A percentile compares a stretch with the other conserved stretches of the same genome.
Conservation (phyloP, 2,888 invertebrate genomes). For the Drosophila greeni region DNA sequence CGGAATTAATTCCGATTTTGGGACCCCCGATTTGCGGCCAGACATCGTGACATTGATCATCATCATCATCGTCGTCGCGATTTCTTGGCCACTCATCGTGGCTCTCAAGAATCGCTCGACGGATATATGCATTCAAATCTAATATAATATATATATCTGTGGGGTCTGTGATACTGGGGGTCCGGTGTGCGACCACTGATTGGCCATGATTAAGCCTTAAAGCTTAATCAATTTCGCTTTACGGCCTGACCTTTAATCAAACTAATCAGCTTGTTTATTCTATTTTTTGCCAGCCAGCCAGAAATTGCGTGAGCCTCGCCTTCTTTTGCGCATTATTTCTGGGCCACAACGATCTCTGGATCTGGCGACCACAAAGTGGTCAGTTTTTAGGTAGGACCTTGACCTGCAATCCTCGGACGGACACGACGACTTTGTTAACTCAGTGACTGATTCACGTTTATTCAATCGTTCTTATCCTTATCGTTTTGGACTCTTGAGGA, state of each 20-base stretch:
- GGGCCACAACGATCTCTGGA: neutral
- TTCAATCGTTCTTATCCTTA: slow-evolving; percentile 5
- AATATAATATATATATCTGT: neutral
- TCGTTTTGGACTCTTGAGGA: neutral
- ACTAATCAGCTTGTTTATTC: slow-evolving; percentile 47
- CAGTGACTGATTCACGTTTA: slow-evolving; percentile 9
- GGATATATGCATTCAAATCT: slow-evolving; percentile 5
- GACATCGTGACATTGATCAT: slow-evolving; percentile 23
- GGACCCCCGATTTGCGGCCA: slow-evolving; percentile 13
- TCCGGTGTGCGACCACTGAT: slow-evolving; percentile 23
- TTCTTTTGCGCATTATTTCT: slow-evolving; percentile 23
- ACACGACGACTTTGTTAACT: neutral
- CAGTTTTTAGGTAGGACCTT: slow-evolving; percentile 7
- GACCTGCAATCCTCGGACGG: neutral
- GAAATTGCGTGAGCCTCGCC: slow-evolving; percentile 7
- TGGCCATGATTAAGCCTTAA: slow-evolving; percentile 37
- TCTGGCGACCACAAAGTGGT: slow-evolving; percentile 5
- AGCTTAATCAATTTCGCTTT: slow-evolving; percentile 33
- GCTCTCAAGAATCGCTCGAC: slow-evolving; percentile 17
- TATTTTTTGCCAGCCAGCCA: slow-evolving; percentile 40
- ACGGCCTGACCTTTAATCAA: slow-evolving; percentile 57
- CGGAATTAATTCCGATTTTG: slow-evolving; percentile 22
- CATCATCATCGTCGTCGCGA: too few relatives aligned
- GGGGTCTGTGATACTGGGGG: slow-evolving; percentile 8
- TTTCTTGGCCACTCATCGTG: slow-evolving; percentile 27